Evolutionary conservation across 2,797 vertebrate species (phyloP), one percentile per base, ranked within the genome.

Genomic region (Syngnathus acus): DNA sequence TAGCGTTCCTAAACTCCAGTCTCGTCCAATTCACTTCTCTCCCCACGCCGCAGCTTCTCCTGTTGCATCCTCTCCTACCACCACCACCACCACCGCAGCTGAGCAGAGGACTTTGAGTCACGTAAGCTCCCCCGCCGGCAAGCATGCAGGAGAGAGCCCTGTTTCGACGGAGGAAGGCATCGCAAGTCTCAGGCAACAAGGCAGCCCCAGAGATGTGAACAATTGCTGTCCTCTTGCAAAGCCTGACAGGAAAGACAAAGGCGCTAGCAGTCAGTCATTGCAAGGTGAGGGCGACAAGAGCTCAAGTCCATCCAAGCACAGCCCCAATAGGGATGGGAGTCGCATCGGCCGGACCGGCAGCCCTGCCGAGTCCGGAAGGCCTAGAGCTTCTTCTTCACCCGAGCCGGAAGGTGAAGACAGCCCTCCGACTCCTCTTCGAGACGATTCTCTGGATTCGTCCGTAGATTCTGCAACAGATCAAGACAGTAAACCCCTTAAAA

Each of bases 401-500:
- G 82, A 89, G 48, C 78, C 75, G 58, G 84, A 87, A 47, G 76
- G 69, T 9, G 77, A 86, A 0, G 83, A 90, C 26, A 68, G 84
- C 64, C 81, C 88, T 45, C 82, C 77, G 38, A 81, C 84, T 4
- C 85, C 86, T 59, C 84, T 87, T 37, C 86, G 86, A 78, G 89
- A 92, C 63, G 89, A 90, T 67, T 89, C 86, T 58, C 83, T 83
- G 0, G 84, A 90, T 78, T 85, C 80, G 63, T 92, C 89, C 19
- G 61, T 88, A 38, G 89, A 87, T 62, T 93, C 92, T 10, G 85
- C 85, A 2, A 67, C 82, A 62, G 92, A 92, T 70, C 92, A 92
- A 78, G 91, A 96, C 72, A 91, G 90, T 32, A 98, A 95, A 80
- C 94, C 94, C 39, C 82, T 98, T 21, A 98, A 97, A 88, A 99